A percentile compares a stretch with the other conserved stretches of the same genome.
phyloP scores from a whole-genome alignment of 2,888 invertebrate genomes.

The Drosophila rellima region DNA sequence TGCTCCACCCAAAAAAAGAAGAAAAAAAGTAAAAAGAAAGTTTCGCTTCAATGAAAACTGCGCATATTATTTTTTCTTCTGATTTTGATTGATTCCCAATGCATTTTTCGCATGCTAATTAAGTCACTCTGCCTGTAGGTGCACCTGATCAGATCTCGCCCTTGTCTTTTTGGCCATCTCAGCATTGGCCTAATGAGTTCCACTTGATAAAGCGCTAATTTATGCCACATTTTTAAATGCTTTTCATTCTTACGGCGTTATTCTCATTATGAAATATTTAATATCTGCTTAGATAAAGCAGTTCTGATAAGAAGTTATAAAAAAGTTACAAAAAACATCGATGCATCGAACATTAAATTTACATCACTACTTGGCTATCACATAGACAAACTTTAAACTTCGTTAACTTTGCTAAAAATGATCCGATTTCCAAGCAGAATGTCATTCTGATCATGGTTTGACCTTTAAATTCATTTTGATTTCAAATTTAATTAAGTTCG shows the following conservation, averaged over 20 bases:
- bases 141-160: background rate
- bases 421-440: no score
- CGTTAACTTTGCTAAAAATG: no score
- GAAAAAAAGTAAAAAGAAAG: constrained; percentile 57
- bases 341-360: no score
- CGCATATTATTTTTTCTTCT: constrained; percentile 6
- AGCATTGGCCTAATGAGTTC: constrained; percentile 20
- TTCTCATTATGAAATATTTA: background rate
- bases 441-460: no score
- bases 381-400: no score
- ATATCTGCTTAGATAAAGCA: constrained; percentile 10
- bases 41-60: constrained; percentile 49
- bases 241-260: constrained; percentile 3
- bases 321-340: no score
- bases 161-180: background rate
- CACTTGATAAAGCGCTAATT: constrained; percentile 49
- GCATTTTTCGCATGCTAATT: constrained; percentile 74
- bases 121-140: constrained; percentile 63
- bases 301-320: background rate
- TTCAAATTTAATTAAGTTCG: no score
- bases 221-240: constrained; percentile 31
- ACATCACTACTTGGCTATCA: no score
- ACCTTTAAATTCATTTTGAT: no score
- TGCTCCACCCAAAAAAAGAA: constrained; percentile 2
- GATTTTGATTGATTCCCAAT: constrained; percentile 71